A percentile compares a stretch with the other conserved stretches of the same genome.
These are phyloP conservation scores for Peromyscus maniculatus DNA, from an alignment of 2,113 vertebrate species.

Conservation along the genomic window DNA sequence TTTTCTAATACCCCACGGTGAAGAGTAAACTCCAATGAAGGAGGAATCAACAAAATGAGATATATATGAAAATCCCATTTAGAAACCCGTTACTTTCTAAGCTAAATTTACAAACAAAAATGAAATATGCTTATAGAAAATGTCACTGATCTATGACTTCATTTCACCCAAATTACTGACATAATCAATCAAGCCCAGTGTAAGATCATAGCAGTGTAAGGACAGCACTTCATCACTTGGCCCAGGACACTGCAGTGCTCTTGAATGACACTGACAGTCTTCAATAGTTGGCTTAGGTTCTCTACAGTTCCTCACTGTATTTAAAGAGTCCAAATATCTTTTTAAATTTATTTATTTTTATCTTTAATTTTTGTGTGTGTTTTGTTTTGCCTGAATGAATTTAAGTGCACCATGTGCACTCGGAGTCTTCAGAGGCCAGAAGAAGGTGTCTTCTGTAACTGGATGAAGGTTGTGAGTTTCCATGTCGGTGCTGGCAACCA, in stretches of 20 bases:
- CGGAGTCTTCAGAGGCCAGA: neutral
- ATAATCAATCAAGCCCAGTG: neutral
- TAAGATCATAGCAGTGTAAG: neutral
- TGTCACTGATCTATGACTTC: neutral
- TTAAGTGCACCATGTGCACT: neutral
- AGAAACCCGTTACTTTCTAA: neutral
- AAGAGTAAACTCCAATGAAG: neutral
- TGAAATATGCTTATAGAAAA: neutral
- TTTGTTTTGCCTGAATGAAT: neutral
- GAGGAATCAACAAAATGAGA: neutral
- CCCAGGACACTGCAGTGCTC: neutral
- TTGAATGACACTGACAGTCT: neutral
- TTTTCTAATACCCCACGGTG: neutral
- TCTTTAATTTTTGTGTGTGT: neutral
- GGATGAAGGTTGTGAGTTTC: neutral
- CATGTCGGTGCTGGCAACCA: neutral
- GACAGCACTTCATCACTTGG: neutral
- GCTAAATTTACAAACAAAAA: neutral
- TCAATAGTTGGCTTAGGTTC: too few relatives aligned
- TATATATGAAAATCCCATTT: neutral
- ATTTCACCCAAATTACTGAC: neutral
- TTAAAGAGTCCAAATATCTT: neutral
- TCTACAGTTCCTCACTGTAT: neutral
- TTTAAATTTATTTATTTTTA: neutral
- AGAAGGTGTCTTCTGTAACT: neutral